phyloP scores from a whole-genome alignment of 2,113 vertebrate genomes.

The Thryonomys swinderianus region DNA sequence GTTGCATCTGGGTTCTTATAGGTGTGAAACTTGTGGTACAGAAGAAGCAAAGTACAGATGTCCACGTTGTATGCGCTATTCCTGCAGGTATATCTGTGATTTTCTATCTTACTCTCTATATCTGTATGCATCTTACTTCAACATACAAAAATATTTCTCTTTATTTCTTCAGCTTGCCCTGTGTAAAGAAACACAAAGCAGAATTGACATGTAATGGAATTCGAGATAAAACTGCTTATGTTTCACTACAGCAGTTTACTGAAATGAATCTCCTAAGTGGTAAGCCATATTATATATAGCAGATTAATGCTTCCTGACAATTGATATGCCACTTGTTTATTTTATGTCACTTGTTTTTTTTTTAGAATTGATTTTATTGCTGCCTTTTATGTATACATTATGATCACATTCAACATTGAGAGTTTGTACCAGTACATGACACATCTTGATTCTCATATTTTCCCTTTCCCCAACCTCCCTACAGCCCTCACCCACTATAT shows the following conservation, averaged over 20 bases:
- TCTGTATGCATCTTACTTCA: background rate
- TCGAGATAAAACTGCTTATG: slow-evolving; percentile 93
- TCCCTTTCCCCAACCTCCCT: too few relatives aligned
- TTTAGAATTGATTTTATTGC: too few relatives aligned
- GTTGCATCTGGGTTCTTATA: slow-evolving; percentile 78
- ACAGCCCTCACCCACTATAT: too few relatives aligned
- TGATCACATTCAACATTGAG: too few relatives aligned
- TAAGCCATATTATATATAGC: slow-evolving; percentile 81
- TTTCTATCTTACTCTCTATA: background rate
- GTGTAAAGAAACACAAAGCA: slow-evolving; percentile 96
- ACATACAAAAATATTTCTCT: background rate
- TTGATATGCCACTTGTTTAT: background rate
- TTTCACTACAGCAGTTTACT: slow-evolving; percentile 91
- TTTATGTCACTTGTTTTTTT: too few relatives aligned
- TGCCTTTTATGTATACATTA: too few relatives aligned
- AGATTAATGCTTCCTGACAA: background rate
- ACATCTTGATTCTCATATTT: too few relatives aligned
- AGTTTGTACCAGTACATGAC: too few relatives aligned
- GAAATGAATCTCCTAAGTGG: slow-evolving; percentile 95
- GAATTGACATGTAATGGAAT: slow-evolving; percentile 91
- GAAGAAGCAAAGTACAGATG: slow-evolving; percentile 95
- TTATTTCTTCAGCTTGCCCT: slow-evolving; percentile 88
- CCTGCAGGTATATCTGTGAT: slow-evolving; percentile 91
- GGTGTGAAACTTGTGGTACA: slow-evolving; percentile 92
- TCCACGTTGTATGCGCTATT: slow-evolving; percentile 92